Conservation (phyloP, 2,797 vertebrate species). For the Acipenser oxyrinchus region DNA sequence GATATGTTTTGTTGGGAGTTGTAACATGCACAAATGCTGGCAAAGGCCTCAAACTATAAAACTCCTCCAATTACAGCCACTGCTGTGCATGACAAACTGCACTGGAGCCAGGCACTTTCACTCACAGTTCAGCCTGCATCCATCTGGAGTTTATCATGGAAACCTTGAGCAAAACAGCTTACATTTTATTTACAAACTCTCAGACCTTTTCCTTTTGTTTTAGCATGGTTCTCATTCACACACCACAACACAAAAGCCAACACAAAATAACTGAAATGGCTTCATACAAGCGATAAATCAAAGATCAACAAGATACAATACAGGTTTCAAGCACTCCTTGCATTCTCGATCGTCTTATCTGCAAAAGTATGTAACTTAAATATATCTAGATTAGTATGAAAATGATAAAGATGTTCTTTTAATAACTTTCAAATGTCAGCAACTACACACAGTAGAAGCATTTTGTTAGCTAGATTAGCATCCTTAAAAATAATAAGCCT, state of each 20-base stretch:
- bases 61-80: slow-evolving; percentile 75
- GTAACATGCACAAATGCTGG: slow-evolving; percentile 57
- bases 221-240: background rate
- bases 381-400: too few species aligned
- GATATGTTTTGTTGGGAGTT: slow-evolving; percentile 63
- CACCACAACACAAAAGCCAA: slow-evolving; percentile 1
- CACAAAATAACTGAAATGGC: background rate
- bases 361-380: too few species aligned
- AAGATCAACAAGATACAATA: slow-evolving; percentile 19
- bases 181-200: slow-evolving; percentile 58
- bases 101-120: slow-evolving; percentile 80
- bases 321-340: too few species aligned
- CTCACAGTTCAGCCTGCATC: slow-evolving; percentile 57
- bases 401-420: too few species aligned
- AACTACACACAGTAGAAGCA: too few species aligned
- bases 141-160: slow-evolving; percentile 94
- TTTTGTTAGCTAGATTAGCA: too few species aligned
- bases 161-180: slow-evolving; percentile 59
- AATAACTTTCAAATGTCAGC: too few species aligned
- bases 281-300: background rate
- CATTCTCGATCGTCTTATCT: background rate
- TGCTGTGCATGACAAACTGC: slow-evolving; percentile 73
- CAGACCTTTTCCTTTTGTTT: slow-evolving; percentile 16
- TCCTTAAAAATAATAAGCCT: too few species aligned
- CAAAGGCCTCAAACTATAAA: slow-evolving; percentile 63